Base-by-base conservation (phyloP, 2,113 vertebrate species). In the Coptodon rendalli region DNA sequence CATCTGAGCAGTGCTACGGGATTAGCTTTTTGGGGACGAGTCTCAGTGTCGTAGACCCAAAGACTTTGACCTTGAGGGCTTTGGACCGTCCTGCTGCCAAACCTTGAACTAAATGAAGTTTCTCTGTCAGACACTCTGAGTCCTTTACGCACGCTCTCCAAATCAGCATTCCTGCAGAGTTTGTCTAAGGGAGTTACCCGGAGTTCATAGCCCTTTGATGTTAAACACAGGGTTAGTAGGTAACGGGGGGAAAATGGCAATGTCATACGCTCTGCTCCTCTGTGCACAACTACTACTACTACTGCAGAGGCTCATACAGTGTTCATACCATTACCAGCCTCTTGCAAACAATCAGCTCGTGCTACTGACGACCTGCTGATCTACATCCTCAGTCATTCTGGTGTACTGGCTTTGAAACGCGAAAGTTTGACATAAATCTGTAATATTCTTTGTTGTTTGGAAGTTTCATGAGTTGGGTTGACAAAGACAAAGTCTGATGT, bases 161-260 rank as follows among this genome's bases (percentile, higher is more conserved):
- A 45, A 73, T 73, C 38, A 45, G 22, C 13, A 45, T 73, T 27
- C 38, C 22, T 45, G 40, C 13, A 73, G 6, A 45, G 13, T 73
- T 73, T 73, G 22, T 73, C 22, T 45, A 73, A 73, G 38, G 40
- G 40, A 14, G n/a, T 40, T 40, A 68, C 63, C 63, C 63, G 40
- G 22, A 73, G 68, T 16, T 27, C 68, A 45, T 45, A 73, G 68
- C 68, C 13, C 40, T 16, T 73, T 48, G 24, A 27, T 45, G 40
- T 48, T 29, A 73, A 73, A 73, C 22, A 73, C 68, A 6, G 3
- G 2, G 68, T 29, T 76, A 29, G 40, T 45, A 38, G 66, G 36
- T 71, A 29, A 48, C 0, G 0, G 38, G 66, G 13, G 38, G 13
- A 0, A 45, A 43, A 73, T 38, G 61, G 34, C 34, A 63, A 36